These are phyloP conservation scores for Etia nguti DNA, from an alignment of 2,113 vertebrate species.

Conservation along the genomic window DNA sequence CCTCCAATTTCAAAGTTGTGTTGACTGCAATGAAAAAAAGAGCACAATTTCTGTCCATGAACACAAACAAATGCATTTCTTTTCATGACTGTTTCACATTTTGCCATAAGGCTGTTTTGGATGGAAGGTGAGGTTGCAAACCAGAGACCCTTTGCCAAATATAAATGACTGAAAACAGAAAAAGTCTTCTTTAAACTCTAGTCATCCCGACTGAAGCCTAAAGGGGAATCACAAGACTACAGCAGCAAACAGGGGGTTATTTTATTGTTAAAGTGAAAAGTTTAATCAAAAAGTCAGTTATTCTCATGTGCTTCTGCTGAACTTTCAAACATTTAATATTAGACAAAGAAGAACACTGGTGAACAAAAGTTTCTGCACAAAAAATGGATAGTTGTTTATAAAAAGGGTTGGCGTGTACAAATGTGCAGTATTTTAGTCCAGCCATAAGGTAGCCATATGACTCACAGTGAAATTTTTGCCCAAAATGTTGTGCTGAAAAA, in stretches of 20 bases:
- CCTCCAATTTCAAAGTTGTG: neutral
- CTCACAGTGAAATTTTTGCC: neutral
- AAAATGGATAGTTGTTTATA: neutral
- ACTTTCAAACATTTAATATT: neutral
- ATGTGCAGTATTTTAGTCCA: neutral
- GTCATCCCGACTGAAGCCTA: neutral
- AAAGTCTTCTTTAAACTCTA: neutral
- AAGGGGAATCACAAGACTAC: neutral
- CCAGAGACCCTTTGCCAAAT: neutral
- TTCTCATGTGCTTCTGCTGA: neutral
- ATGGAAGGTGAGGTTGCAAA: neutral
- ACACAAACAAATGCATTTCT: neutral
- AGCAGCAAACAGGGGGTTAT: neutral
- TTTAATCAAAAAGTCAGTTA: neutral
- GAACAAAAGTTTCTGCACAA: neutral
- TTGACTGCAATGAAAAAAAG: neutral
- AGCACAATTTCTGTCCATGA: neutral
- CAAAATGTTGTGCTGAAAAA: neutral
- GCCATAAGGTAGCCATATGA: neutral
- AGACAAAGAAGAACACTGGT: neutral
- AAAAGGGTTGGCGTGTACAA: neutral
- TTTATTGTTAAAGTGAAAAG: neutral
- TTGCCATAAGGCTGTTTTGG: neutral
- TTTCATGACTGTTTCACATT: neutral
- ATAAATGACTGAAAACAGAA: neutral